These are phyloP conservation scores for Acholoe squamosa DNA, from an alignment of 2,888 invertebrate genomes.

Conservation along the genomic window DNA sequence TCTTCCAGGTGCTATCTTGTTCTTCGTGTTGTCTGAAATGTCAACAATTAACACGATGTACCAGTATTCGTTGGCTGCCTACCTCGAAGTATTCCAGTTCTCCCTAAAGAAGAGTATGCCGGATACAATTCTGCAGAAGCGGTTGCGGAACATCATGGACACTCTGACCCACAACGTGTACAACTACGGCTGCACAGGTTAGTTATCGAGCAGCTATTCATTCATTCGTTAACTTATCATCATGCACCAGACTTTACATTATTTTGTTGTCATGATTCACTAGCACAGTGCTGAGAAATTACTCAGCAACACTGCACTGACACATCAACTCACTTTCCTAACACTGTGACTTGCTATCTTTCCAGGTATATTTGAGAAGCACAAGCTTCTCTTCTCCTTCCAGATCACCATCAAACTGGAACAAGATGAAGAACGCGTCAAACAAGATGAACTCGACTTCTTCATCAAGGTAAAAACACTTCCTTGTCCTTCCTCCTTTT, in stretches of 20 bases:
- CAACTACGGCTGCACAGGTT: conserved; percentile 91
- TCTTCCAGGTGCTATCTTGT: conserved; percentile 88
- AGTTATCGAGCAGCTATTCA: too few species aligned
- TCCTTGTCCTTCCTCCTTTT: too few species aligned
- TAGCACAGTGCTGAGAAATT: too few species aligned
- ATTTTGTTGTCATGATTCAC: too few species aligned
- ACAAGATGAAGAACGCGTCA: conserved; percentile 87
- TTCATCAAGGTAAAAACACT: conserved; percentile 90
- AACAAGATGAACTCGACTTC: conserved; percentile 91
- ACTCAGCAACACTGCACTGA: too few species aligned
- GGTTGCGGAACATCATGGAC: conserved; percentile 91
- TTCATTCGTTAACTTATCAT: too few species aligned
- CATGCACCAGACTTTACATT: too few species aligned
- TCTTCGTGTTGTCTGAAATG: conserved; percentile 95
- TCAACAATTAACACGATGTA: conserved; percentile 95
- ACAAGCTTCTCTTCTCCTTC: conserved; percentile 94
- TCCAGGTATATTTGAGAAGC: conserved; percentile 92
- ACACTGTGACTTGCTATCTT: too few species aligned
- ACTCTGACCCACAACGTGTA: conserved; percentile 94
- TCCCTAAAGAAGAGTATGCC: conserved; percentile 92
- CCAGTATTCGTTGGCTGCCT: conserved; percentile 93
- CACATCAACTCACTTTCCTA: too few species aligned
- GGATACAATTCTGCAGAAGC: conserved; percentile 89
- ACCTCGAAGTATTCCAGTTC: conserved; percentile 92
- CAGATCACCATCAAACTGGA: conserved; percentile 94